Evolutionary conservation across 37 sponge, comb jelly and placozoan species (phyloP), one percentile per base, ranked within the genome.

Genomic region (Chondrosia reniformis): DNA sequence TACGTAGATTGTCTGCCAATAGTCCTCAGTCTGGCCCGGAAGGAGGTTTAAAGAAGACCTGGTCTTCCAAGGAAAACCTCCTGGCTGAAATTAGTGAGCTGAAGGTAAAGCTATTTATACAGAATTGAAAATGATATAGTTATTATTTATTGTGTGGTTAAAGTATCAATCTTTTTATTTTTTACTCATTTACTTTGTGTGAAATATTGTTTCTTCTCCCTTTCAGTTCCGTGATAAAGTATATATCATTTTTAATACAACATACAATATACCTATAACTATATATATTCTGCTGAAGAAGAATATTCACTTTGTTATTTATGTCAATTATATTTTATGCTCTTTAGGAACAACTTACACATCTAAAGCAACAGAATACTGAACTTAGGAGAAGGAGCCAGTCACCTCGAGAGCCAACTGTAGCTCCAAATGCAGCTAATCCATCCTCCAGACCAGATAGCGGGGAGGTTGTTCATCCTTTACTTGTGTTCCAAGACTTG

Each of bases 51-150:
- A 69, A 39, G 41, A 69, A 69, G 72, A 39, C n/a, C 44, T 69
- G 72, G 72, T 69, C 72, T 1, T 69, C 72, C 2, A 69, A 39
- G 42, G 72, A 69, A 25, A 69, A 69, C 72, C 72, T 69, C 72
- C 24, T 69, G 39, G 72, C 72, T n/a, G 72, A 69, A 34, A 69
- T 69, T 40, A 40, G 44, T 21, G 42, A 36, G 8, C 72, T 69
- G 15, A 37, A 25, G 36, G 72, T 69, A 34, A 39, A 44, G 39
- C 22, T 49, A n/a, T n/a, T n/a, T n/a, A n/a, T n/a, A n/a, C n/a
- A n/a, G n/a, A n/a, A n/a, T n/a, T n/a, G n/a, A n/a, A n/a, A n/a
- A n/a, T n/a, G n/a, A n/a, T n/a, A n/a, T n/a, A n/a, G n/a, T n/a
- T n/a, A n/a, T n/a, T n/a, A n/a, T n/a, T n/a, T n/a, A n/a, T n/a